These are phyloP conservation scores for Apamea monoglypha DNA, from an alignment of 2,888 invertebrate species.

Conservation along the genomic window DNA sequence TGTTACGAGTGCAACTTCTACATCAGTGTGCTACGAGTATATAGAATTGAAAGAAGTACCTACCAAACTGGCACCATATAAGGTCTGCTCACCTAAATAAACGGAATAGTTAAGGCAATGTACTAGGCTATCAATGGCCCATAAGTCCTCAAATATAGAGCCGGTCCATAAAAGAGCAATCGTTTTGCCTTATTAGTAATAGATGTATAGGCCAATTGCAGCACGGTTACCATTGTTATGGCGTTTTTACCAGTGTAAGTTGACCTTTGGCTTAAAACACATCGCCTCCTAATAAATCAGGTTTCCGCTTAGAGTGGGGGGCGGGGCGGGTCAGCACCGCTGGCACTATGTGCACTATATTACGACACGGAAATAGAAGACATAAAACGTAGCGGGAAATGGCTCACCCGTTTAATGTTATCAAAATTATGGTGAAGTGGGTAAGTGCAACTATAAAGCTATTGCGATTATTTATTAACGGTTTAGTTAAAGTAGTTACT, in stretches of 20 bases:
- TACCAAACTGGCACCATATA: slow-evolving; percentile 16
- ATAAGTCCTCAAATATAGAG: slow-evolving; percentile 58
- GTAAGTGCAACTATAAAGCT: slow-evolving; percentile 23
- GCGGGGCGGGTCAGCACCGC: slow-evolving; percentile 50
- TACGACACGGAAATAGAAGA: slow-evolving; percentile 53
- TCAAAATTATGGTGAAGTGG: slow-evolving; percentile 45
- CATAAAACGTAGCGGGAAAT: slow-evolving; percentile 59
- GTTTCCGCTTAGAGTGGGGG: slow-evolving; percentile 28
- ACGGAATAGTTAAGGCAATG: slow-evolving; percentile 36
- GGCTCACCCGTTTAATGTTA: slow-evolving; percentile 39
- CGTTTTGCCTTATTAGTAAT: slow-evolving; percentile 67
- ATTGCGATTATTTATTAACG: slow-evolving; percentile 25
- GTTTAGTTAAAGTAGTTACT: neutral
- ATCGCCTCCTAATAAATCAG: slow-evolving; percentile 29
- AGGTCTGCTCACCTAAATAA: slow-evolving; percentile 40
- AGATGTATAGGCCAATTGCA: slow-evolving; percentile 59
- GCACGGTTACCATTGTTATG: slow-evolving; percentile 62
- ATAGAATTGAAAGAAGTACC: slow-evolving; percentile 29
- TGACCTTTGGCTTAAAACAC: slow-evolving; percentile 29
- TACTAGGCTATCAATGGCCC: slow-evolving; percentile 53
- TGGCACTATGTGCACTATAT: slow-evolving; percentile 55
- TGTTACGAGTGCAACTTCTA: neutral
- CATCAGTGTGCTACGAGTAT: neutral
- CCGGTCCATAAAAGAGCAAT: slow-evolving; percentile 58
- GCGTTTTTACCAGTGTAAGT: slow-evolving; percentile 40